Base-by-base conservation (phyloP, 1,140 invertebrate genomes). In the Myzus persicae region DNA sequence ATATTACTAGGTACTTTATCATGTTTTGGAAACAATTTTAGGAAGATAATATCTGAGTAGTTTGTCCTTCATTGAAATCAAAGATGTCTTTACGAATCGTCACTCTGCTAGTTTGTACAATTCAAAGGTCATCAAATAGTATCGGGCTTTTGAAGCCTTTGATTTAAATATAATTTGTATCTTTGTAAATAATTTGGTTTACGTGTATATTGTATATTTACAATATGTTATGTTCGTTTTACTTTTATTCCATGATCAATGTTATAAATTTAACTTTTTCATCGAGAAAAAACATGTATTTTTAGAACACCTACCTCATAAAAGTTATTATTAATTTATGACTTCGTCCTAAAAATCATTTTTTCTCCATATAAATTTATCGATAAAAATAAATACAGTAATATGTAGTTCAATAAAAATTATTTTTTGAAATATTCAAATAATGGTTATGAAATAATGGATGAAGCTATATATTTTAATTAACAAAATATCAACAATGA, bases 291-390 rank as follows among this genome's bases (percentile, higher is more conserved):
- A 48, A 36, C n/a, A 31, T 1, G 36, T 24, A 36, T 38, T 51
- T 89, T 89, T 38, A 36, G n/a, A 38, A 89, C 26, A 38, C 1
- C 26, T 36, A 51, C 36, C 36, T 48, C 26, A 38, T 38, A 51
- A 89, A 89, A 51, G 46, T 51, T 51, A 89, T 89, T 31, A 67
- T n/a, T 89, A 40, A 54, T 11, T 54, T 89, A 89, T 40, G 48
- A 48, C 48, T 89, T 89, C 87, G 18, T 89, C 31, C 18, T 24
- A 20, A 89, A 40, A 88, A 6, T 51, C 44, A 40, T 40, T 89
- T 89, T 26, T 1, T 22, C 26, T 3, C 24, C n/a, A 44, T 84
- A 84, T 40, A 14, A 42, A 82, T 85, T 85, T 14, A 44, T 14
- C 26, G 26, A 44, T 31, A 44, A 44, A 40, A 42, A 44, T 85